Conservation (phyloP, 30 jellyfish, hydroid and myxozoan genomes). For the Haliclystus octoradiatus region DNA sequence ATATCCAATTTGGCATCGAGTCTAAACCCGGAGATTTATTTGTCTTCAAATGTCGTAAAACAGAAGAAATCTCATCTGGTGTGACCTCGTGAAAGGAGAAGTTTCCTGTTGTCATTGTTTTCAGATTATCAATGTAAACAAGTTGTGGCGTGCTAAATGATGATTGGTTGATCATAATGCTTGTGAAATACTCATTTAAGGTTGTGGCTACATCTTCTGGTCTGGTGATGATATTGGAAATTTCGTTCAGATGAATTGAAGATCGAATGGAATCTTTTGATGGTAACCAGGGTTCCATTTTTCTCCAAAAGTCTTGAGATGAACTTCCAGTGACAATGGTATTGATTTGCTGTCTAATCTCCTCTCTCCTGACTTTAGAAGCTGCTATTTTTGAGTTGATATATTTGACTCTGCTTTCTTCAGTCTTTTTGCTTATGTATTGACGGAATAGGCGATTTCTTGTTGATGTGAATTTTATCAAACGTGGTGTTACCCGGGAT, state of each 20-base stretch:
- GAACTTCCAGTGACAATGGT: neutral
- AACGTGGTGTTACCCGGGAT: neutral
- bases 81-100: neutral
- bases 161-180: neutral
- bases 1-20: neutral
- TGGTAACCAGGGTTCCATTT: neutral
- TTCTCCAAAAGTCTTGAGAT: neutral
- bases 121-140: neutral
- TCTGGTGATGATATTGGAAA: neutral
- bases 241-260: neutral
- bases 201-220: neutral
- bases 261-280: neutral
- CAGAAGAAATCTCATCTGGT: neutral
- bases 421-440: neutral
- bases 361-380: neutral
- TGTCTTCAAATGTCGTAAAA: neutral
- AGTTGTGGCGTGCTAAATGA: neutral
- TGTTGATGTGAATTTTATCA: neutral
- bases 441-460: neutral
- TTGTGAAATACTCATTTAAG: neutral
- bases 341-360: neutral
- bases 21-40: neutral
- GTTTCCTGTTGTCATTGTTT: neutral
- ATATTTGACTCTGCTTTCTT: neutral
- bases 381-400: neutral